Evolutionary conservation across 1,140 invertebrate species (phyloP).

Genomic region (Drosophila gunungcola): DNA sequence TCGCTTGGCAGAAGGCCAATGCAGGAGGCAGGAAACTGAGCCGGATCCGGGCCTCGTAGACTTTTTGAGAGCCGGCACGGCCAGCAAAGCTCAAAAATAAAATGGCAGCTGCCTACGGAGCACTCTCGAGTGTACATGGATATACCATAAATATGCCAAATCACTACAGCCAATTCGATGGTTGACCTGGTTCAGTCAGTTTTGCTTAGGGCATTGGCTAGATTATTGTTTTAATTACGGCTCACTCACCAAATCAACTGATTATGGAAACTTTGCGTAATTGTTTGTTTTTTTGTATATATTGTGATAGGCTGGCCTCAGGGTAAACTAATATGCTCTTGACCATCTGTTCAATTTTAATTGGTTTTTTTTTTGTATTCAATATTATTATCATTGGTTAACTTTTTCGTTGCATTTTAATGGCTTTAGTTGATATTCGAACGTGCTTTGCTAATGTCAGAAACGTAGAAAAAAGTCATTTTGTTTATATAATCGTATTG

Average conservation of each 20-base stretch:
- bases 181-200: slow-evolving; percentile 49
- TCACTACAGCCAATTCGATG: slow-evolving; percentile 37
- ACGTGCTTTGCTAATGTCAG: neutral
- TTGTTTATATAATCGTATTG: no score
- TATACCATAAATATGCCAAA: slow-evolving; percentile 69
- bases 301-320: slow-evolving; percentile 1
- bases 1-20: slow-evolving; percentile 32
- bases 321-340: slow-evolving; percentile 13
- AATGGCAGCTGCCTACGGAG: slow-evolving; percentile 43
- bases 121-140: slow-evolving; percentile 34
- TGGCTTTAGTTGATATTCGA: slow-evolving; percentile 1
- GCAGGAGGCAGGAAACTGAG: slow-evolving; percentile 21
- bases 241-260: slow-evolving; percentile 31
- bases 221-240: slow-evolving; percentile 55
- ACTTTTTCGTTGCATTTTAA: neutral
- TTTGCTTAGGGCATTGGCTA: slow-evolving; percentile 26
- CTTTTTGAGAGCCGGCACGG: slow-evolving; percentile 19
- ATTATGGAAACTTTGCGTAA: slow-evolving; percentile 29
- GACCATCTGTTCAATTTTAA: slow-evolving; percentile 25
- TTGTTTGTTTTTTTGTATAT: slow-evolving; percentile 3
- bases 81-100: slow-evolving; percentile 48
- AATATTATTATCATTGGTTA: slow-evolving; percentile 9
- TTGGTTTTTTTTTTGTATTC: slow-evolving; percentile 19
- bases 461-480: neutral
- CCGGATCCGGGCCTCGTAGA: slow-evolving; percentile 8